These are phyloP conservation scores for Reticulitermes lucifugus DNA, from an alignment of 2,888 invertebrate species.

Conservation along the genomic window DNA sequence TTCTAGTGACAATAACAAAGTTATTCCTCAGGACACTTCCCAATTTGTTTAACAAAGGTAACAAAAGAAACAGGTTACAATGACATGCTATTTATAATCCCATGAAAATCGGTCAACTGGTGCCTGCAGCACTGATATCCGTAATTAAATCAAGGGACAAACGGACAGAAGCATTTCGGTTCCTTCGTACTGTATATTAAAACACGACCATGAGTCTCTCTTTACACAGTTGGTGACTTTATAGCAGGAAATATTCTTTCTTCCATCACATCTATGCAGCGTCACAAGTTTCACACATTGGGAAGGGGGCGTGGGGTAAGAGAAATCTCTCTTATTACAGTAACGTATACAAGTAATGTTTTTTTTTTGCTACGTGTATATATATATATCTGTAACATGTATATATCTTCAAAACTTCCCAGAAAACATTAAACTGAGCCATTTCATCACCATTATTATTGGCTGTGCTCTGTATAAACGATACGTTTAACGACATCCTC, in stretches of 20 bases:
- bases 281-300: not conserved
- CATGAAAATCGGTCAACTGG: no score
- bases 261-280: not conserved
- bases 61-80: no score
- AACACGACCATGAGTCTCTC: no score
- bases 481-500: constrained; percentile 38
- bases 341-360: constrained; percentile 26
- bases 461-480: constrained; percentile 29
- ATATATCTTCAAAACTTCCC: constrained; percentile 16
- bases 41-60: no score
- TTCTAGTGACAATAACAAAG: no score
- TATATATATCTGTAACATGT: not conserved
- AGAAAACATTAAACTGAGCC: constrained; percentile 30
- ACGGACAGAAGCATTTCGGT: no score
- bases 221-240: not conserved
- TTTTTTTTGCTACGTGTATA: not conserved
- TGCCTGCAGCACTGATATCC: no score
- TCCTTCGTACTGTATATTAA: no score
- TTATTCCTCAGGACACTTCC: no score
- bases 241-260: constrained; percentile 18
- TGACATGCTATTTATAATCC: no score
- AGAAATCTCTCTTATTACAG: not conserved
- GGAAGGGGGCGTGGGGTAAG: not conserved
- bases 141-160: no score
- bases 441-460: constrained; percentile 37